Evolutionary conservation across 2,113 vertebrate species (phyloP), one percentile per base, ranked within the genome.

Genomic region (Euleptes europaea): DNA sequence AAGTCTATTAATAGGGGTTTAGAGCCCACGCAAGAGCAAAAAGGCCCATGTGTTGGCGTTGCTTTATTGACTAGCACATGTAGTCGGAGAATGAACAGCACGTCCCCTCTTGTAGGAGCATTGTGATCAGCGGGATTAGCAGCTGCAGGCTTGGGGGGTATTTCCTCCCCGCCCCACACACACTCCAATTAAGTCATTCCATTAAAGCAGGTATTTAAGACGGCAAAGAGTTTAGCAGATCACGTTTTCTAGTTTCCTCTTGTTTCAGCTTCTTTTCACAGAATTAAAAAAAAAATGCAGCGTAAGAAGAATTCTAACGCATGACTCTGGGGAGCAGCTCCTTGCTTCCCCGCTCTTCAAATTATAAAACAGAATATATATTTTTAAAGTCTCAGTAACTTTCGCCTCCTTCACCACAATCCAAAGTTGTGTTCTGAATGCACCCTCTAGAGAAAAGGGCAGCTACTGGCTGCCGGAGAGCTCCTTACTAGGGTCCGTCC

Each of bases 1-100:
- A 93, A 89, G 90, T 93, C 95, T 94, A 89, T 96, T 95, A 94
- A 93, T 85, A 95, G 91, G 79, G 93, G 90, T 92, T 95, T 95
- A 94, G 87, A 94, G 94, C 82, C 80, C 82, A 83, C 90, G 79
- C 79, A 93, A 94, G 60, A 93, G 86, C 86, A 92, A 90, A 94
- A 78, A 93, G 91, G 91, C 80, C 85, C 82, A 57, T 88, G 89
- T 93, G 44, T 83, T 81, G 90, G 92, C 88, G 79, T 78, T 75
- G 86, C 86, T 89, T 92, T 94, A 90, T 88, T 93, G 90, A 95
- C 86, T 89, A 92, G 93, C 79, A 90, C 0, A 82, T 65, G 86
- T 84, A 89, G 91, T 79, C 71, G 85, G 89, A 91, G 90, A 93
- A 91, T 87, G 90, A 95, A 92, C 86, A 93, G 90, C 89, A 51